phyloP scores from a whole-genome alignment of 2,113 vertebrate genomes.

The Tachysurus fulvidraco region DNA sequence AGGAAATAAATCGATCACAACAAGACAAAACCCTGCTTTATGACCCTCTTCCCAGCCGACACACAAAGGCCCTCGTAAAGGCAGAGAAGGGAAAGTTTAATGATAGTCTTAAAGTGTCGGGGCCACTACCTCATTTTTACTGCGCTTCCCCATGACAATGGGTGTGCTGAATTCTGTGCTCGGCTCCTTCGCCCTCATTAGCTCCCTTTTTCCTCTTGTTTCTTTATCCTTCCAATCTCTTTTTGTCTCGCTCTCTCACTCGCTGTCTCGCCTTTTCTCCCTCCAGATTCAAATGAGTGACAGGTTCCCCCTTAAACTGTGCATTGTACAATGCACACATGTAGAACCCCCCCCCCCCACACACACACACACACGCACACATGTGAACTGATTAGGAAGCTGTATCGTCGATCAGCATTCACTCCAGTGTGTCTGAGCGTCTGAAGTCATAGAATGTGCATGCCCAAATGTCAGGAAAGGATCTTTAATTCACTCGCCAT shows the following conservation, averaged over 20 bases:
- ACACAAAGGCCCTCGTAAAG: conserved; percentile 74
- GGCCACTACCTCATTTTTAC: conserved; percentile 73
- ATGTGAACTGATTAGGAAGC: conserved; percentile 50
- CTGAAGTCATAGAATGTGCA: conserved; percentile 61
- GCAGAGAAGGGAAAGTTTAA: conserved; percentile 70
- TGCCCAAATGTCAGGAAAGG: conserved; percentile 70
- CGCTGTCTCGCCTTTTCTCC: conserved; percentile 64
- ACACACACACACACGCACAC: conserved; percentile 37
- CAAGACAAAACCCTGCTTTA: conserved; percentile 75
- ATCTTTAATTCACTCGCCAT: conserved; percentile 67
- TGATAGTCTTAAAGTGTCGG: conserved; percentile 74
- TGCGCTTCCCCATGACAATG: conserved; percentile 65
- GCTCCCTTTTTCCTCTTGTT: conserved; percentile 50
- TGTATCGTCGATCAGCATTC: conserved; percentile 64
- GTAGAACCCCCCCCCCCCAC: conserved; percentile 48
- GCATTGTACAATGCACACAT: conserved; percentile 60
- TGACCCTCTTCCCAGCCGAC: conserved; percentile 66
- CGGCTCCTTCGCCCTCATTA: conserved; percentile 66
- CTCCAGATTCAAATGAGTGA: conserved; percentile 71
- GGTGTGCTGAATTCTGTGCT: conserved; percentile 59
- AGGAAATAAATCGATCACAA: conserved; percentile 76
- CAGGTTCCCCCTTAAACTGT: conserved; percentile 69
- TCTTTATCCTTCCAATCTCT: conserved; percentile 51
- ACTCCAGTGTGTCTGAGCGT: conserved; percentile 57
- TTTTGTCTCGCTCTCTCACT: conserved; percentile 54